Conservation (phyloP, 2,797 vertebrate genomes). For the Centropyge bicolor region DNA sequence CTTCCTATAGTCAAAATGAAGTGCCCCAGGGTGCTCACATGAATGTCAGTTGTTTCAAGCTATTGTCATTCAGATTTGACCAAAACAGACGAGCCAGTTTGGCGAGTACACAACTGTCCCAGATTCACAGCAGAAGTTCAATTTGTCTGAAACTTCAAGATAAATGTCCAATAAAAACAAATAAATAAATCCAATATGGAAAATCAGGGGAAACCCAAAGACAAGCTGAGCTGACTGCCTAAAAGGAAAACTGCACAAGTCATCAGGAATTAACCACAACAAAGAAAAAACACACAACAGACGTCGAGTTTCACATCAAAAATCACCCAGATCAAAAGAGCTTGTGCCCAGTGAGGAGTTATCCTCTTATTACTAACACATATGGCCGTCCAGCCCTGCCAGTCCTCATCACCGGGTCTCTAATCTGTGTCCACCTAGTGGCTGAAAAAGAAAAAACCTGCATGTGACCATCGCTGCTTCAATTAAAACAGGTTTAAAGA, state of each 20-base stretch:
- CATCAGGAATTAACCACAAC: conserved; percentile 42
- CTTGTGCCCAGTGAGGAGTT: conserved; percentile 44
- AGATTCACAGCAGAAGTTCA: conserved; percentile 27
- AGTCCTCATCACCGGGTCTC: conserved; percentile 3
- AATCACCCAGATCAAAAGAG: conserved; percentile 58
- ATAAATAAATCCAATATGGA: conserved; percentile 18
- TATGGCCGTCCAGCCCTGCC: conserved; percentile 23
- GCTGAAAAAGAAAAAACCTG: conserved; percentile 36
- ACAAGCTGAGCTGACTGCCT: background rate
- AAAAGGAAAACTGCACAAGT: conserved; percentile 28
- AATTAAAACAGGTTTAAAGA: background rate
- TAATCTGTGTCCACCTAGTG: conserved; percentile 66
- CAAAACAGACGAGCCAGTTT: conserved; percentile 27
- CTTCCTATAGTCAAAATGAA: conserved; percentile 56
- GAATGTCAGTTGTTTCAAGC: conserved; percentile 46
- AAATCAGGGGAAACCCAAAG: background rate
- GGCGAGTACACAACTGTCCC: conserved; percentile 20
- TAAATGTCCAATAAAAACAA: background rate
- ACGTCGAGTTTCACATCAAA: conserved; percentile 50
- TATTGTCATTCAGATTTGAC: conserved; percentile 55
- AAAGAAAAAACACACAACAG: conserved; percentile 2
- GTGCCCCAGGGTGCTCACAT: conserved; percentile 40
- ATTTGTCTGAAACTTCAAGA: conserved; percentile 18
- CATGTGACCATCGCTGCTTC: background rate
- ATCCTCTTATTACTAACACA: conserved; percentile 65